Base-by-base conservation (phyloP, 2,797 vertebrate species). In the Crypturellus tataupa region DNA sequence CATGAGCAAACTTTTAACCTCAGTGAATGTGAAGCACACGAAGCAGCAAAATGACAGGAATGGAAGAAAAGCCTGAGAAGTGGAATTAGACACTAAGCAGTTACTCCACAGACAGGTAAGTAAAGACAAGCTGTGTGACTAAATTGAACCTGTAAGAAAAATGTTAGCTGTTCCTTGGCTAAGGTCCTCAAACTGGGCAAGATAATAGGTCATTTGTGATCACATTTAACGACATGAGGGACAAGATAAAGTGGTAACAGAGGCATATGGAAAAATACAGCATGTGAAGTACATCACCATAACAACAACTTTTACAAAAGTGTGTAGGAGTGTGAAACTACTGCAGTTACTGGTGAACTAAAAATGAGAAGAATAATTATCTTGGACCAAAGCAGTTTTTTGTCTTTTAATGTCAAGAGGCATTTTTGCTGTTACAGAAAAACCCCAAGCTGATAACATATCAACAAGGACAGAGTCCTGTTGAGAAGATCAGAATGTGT, bases 241-340 rank as follows among this genome's bases (percentile, higher is more conserved):
- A 72, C 31, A 24, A 21, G 40, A 55, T 33, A 20, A 65, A 23
- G 23, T 46, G 21, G 9, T 55, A 78, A 24, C 5, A 65, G n/a
- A 88, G 33, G 20, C 27, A 37, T 21, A 63, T 0, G 3, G 56
- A 68, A 82, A 87, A 84, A 67, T 35, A 21, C 23, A 63, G 37
- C 5, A 4, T 44, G n/a, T 83, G 71, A 93, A 91, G 88, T 68
- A 27, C 25, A 90, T 95, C 80, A 62, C 83, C 80, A 80, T 93
- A 94, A 94, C 82, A 91, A 89, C 75, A 86, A 6, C 42, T 80
- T 88, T 64, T 64, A 80, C 60, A 90, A 62, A 91, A 80, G 58
- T 3, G 27, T 53, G 71, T 91, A 80, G 90, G 95, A 93, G 71
- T 71, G 68, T 89, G 64, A 90, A 94, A 77, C 64, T 19, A 68